Evolutionary conservation across 2,888 invertebrate genomes (phyloP), one percentile per base, ranked within the genome.

Genomic region (Stomorhina lunata): DNA sequence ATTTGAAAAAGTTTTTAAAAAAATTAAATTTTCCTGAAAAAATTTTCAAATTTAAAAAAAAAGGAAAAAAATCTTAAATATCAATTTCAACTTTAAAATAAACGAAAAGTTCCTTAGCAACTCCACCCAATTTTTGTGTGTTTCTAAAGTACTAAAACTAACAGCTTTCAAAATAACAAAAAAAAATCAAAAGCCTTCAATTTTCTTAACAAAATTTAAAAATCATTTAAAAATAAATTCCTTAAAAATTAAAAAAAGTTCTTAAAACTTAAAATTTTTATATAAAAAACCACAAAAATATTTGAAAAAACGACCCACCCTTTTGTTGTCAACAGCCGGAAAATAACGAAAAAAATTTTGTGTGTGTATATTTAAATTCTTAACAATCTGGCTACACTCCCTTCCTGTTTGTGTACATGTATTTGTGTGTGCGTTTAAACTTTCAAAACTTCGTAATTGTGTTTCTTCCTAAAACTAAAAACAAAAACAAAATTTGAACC

Each of bases 91-190:
- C 2, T 12, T 25, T 57, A 37, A 34, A 17, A 69, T 57, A 75
- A 71, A 48, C 4, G 34, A 43, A 82, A 82, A 82, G 82, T 82
- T 82, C 82, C 82, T 82, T 69, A 79, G 61, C 57, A 77, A 77
- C 83, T 80, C 83, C 83, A 80, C 80, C 83, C 80, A 80, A 73
- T 40, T 69, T 57, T 50, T 20, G 22, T 50, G n/a, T n/a, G n/a
- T 50, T 43, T 10, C 48, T 25, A 48, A 69, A 29, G 34, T 37
- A 40, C 65, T n/a, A 43, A 34, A 17, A 73, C n/a, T n/a, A n/a
- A n/a, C n/a, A n/a, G n/a, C n/a, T n/a, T n/a, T n/a, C n/a, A 63
- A 25, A 25, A 9, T 25, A 48, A 32, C 12, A 27, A 55, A 22
- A 53, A 25, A 10, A 29, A 48, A 20, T 17, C 15, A 40, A 45